Evolutionary conservation across 2,113 vertebrate species (phyloP), one percentile per base, ranked within the genome.

Genomic region (Datnioides undecimradiatus): DNA sequence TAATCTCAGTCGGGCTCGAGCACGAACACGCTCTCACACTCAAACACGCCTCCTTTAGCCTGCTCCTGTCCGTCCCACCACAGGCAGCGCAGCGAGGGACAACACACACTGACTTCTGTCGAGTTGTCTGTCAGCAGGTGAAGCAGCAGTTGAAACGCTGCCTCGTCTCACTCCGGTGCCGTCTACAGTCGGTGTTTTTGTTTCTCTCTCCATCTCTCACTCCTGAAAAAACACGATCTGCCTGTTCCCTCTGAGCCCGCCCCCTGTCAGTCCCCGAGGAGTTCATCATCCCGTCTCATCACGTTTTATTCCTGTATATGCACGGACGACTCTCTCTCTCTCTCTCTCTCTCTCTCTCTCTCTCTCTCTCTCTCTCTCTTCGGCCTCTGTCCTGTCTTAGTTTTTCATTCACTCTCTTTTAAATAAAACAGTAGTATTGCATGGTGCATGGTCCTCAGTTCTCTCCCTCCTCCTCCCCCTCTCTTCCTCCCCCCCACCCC

Each of bases 361-460:
- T 55, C 36, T 40, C 48, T 69, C 9, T 55, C 36, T 40, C 48
- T 69, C 9, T 55, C 27, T 74, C 54, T 64, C 64, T 10, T 65
- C 11, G 2, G 14, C 25, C 68, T 63, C 77, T 80, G 25, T 64
- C 62, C 83, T 70, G 58, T 80, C 64, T 82, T 23, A 41, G 19
- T 12, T 29, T n/a, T 23, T 33, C n/a, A n/a, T 21, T 59, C 59
- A 51, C 73, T 71, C 59, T 85, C 27, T 89, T 79, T 73, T 19
- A 55, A 75, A 73, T 79, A 34, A 78, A 90, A 81, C 45, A 66
- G 72, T 91, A 82, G 78, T 93, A 78, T 66, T 93, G 95, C 95
- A 95, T 95, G 95, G 66, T 92, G 94, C 94, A 95, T 95, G 94
- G 48, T 93, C 93, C 89, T 92, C 92, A 91, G 87, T 87, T 93